Conservation (phyloP, 2,888 invertebrate species). For the Griposia aprilina region DNA sequence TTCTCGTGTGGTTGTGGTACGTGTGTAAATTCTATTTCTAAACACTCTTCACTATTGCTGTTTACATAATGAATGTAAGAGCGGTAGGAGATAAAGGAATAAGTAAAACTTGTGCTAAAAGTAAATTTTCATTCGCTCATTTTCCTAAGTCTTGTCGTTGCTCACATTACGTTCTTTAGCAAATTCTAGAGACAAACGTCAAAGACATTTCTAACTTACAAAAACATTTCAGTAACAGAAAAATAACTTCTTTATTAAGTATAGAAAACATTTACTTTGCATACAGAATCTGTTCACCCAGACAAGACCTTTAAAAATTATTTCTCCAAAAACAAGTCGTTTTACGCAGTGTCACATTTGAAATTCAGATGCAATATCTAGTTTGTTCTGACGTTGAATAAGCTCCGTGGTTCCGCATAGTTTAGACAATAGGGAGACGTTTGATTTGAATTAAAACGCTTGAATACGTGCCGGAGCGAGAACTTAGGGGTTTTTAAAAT, state of each 20-base stretch:
- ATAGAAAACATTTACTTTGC: conserved; percentile 16
- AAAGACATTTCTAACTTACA: conserved; percentile 11
- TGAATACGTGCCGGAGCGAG: conserved; percentile 53
- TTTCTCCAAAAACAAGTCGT: conserved; percentile 54
- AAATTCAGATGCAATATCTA: conserved; percentile 70
- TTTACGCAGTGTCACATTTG: conserved; percentile 66
- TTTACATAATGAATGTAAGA: neutral
- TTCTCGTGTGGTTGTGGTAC: too few species aligned
- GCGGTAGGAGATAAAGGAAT: neutral
- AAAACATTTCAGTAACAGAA: conserved; percentile 11
- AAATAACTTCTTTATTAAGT: conserved; percentile 20
- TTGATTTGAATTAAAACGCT: conserved; percentile 60
- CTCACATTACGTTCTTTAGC: neutral
- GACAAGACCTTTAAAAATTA: conserved; percentile 51
- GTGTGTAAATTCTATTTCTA: neutral
- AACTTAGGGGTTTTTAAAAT: conserved; percentile 47
- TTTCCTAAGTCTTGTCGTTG: neutral
- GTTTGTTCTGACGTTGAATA: conserved; percentile 63
- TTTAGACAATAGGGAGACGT: conserved; percentile 56
- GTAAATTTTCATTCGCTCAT: neutral
- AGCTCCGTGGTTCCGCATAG: conserved; percentile 58
- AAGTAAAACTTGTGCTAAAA: neutral
- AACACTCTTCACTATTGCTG: neutral
- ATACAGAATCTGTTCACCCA: conserved; percentile 22
- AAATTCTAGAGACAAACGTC: neutral